Evolutionary conservation across 2,113 vertebrate genomes (phyloP).

Genomic region (Neolamprologus fasciatus): DNA sequence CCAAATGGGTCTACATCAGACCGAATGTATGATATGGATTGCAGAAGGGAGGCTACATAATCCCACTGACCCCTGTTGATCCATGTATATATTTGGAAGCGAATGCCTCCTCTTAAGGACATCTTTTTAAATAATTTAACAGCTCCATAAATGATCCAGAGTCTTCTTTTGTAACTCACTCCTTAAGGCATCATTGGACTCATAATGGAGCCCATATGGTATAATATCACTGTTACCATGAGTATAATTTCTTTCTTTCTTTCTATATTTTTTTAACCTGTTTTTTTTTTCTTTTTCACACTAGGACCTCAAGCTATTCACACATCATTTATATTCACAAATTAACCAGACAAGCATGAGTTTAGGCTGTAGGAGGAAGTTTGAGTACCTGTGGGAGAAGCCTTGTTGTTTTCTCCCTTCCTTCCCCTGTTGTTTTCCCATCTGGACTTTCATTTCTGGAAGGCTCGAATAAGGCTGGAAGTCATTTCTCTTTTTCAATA

Average conservation of each 20-base stretch:
- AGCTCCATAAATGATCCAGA: neutral
- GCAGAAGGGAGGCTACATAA: neutral
- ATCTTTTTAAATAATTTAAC: neutral
- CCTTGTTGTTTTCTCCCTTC: neutral
- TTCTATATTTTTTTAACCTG: neutral
- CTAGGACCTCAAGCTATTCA: neutral
- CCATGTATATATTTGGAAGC: neutral
- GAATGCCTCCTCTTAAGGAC: neutral
- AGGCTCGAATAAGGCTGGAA: neutral
- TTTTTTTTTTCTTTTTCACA: neutral
- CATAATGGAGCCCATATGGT: neutral
- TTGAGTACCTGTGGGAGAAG: neutral
- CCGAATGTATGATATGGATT: constrained; percentile 9
- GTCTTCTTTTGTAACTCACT: neutral
- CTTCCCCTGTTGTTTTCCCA: neutral
- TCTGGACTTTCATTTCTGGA: neutral
- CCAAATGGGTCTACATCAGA: neutral
- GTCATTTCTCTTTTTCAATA: neutral
- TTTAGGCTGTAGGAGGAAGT: neutral
- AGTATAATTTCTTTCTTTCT: neutral
- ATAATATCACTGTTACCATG: neutral
- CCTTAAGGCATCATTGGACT: neutral
- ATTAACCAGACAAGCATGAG: neutral
- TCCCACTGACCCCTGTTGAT: constrained; percentile 9
- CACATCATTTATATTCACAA: neutral